phyloP scores from a whole-genome alignment of 2,888 invertebrate species.

The Glaucopsyche alexis region DNA sequence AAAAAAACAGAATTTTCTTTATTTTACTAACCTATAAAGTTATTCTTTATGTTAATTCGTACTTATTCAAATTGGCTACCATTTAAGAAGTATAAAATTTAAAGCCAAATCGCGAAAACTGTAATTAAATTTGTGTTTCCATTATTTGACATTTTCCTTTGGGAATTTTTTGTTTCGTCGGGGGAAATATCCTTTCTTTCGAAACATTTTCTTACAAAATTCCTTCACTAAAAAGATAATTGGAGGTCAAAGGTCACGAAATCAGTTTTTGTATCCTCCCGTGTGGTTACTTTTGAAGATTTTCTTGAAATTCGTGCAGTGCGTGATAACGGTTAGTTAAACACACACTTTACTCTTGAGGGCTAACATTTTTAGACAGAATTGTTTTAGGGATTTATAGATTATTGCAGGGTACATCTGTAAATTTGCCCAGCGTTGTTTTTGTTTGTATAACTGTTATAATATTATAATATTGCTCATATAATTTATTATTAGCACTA shows the following conservation, averaged over 20 bases:
- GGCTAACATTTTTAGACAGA: background rate
- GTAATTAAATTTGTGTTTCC: conserved; percentile 6
- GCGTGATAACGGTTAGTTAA: conserved; percentile 4
- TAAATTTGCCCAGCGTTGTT: too few relatives aligned
- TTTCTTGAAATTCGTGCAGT: background rate
- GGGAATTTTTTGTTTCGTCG: background rate
- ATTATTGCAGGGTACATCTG: too few relatives aligned
- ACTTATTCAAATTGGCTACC: background rate
- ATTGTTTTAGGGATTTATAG: too few relatives aligned
- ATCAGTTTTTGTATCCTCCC: conserved; percentile 3
- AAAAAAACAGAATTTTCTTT: too few relatives aligned
- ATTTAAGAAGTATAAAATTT: background rate
- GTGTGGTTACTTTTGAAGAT: conserved; percentile 12
- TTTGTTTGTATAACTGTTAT: too few relatives aligned
- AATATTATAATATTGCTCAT: too few relatives aligned
- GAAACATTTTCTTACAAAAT: conserved; percentile 5
- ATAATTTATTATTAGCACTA: too few relatives aligned
- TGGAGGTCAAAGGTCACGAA: conserved; percentile 12
- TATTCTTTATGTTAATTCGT: background rate
- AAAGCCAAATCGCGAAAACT: background rate
- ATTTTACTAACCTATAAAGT: background rate
- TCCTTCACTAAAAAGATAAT: background rate
- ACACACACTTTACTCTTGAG: background rate
- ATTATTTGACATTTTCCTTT: conserved; percentile 3
- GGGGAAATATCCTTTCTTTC: background rate